A percentile compares a stretch with the other conserved stretches of the same genome.
Evolutionary conservation across 2,888 invertebrate genomes (phyloP).

Genomic region (Yponomeuta cagnagella): DNA sequence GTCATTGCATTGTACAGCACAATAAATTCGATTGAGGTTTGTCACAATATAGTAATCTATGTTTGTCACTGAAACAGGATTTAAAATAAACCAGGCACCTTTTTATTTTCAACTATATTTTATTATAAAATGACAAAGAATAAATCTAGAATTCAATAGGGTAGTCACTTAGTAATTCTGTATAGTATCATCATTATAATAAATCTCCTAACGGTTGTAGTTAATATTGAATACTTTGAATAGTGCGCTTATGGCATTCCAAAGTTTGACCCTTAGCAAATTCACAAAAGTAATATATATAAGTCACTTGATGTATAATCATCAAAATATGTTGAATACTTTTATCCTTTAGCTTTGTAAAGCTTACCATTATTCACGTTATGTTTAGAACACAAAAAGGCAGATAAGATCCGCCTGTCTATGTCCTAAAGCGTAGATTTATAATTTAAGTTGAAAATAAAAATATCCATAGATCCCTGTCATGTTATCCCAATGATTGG

Average conservation of each 20-base stretch:
- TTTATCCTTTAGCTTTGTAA: slow-evolving; percentile 51
- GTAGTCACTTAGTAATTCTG: slow-evolving; percentile 64
- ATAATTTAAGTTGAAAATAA: slow-evolving; percentile 42
- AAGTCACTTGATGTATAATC: slow-evolving; percentile 31
- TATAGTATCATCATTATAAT: slow-evolving; percentile 64
- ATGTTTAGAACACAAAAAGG: slow-evolving; percentile 20
- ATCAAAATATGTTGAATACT: slow-evolving; percentile 49
- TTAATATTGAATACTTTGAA: slow-evolving; percentile 35
- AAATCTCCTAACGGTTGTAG: slow-evolving; percentile 58
- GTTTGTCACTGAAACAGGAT: not conserved
- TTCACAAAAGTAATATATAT: slow-evolving; percentile 45
- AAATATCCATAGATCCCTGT: slow-evolving; percentile 63
- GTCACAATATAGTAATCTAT: no score
- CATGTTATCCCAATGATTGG: slow-evolving; percentile 66
- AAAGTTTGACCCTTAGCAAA: slow-evolving; percentile 32
- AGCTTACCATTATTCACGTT: slow-evolving; percentile 41
- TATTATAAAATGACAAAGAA: slow-evolving; percentile 84
- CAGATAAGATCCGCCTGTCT: not conserved
- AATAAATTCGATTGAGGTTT: not conserved
- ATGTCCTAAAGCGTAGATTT: slow-evolving; percentile 6
- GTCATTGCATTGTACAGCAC: no score
- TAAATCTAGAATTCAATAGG: slow-evolving; percentile 80
- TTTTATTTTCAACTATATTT: slow-evolving; percentile 73
- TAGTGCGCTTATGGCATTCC: slow-evolving; percentile 28
- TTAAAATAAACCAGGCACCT: slow-evolving; percentile 14